Conservation (phyloP, 1,140 invertebrate species). For the Aphelenchoides besseyi region DNA sequence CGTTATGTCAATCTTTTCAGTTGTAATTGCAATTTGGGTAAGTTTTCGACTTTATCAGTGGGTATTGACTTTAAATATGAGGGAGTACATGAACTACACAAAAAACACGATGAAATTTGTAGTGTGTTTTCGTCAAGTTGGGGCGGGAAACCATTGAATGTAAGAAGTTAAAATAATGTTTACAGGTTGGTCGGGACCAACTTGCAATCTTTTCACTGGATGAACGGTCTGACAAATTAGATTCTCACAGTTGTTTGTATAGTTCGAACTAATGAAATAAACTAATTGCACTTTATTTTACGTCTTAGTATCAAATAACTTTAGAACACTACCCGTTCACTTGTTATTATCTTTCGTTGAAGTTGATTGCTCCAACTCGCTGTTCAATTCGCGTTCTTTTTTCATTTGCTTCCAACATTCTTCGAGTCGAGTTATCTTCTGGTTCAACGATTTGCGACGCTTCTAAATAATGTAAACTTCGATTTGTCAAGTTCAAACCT, state of each 20-base stretch:
- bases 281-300: background rate
- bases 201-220: background rate
- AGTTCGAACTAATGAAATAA: background rate
- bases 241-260: background rate
- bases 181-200: background rate
- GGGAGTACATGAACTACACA: too few relatives aligned
- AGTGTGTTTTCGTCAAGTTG: too few relatives aligned
- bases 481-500: conserved; percentile 3
- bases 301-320: too few relatives aligned
- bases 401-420: background rate
- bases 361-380: too few relatives aligned
- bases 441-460: background rate
- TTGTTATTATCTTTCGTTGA: too few relatives aligned
- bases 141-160: too few relatives aligned
- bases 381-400: background rate
- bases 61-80: too few relatives aligned
- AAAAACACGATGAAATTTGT: too few relatives aligned
- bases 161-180: too few relatives aligned
- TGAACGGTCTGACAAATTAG: background rate
- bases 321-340: too few relatives aligned
- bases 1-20: too few relatives aligned
- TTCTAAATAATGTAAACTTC: conserved; percentile 3
- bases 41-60: too few relatives aligned
- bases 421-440: background rate
- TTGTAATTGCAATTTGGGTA: background rate